Evolutionary conservation across 2,888 invertebrate genomes (phyloP).

Genomic region (Bruchidius siliquastri): DNA sequence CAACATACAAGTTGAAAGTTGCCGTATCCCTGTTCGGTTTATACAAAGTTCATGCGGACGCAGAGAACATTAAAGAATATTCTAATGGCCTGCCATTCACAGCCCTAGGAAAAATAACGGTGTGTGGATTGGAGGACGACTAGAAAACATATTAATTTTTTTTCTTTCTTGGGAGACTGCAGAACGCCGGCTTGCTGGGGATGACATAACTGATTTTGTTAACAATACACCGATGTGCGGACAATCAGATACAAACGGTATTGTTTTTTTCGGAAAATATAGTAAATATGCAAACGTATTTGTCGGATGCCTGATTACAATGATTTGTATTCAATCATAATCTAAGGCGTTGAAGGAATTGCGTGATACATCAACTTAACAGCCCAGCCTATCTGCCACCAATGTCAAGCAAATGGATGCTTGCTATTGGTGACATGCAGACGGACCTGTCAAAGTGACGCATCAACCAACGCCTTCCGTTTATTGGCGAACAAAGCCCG

Average conservation of each 20-base stretch:
- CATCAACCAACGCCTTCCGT: no score
- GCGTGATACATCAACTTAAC: no score
- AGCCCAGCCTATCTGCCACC: no score
- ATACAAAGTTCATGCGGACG: background rate
- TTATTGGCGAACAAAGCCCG: no score
- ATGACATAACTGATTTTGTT: conserved; percentile 20
- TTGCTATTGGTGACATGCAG: no score
- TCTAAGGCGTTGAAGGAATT: no score
- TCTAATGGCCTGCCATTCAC: conserved; percentile 4
- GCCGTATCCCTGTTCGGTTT: background rate
- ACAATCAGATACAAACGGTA: background rate
- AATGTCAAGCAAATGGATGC: no score
- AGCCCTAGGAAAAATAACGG: background rate
- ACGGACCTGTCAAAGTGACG: no score
- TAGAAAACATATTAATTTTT: conserved; percentile 17
- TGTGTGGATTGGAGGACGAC: background rate
- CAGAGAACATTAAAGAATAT: background rate
- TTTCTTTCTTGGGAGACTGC: conserved; percentile 11
- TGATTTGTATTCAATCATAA: no score
- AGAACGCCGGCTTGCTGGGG: conserved; percentile 10
- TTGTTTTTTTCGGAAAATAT: no score
- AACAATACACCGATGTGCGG: conserved; percentile 8
- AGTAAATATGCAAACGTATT: no score
- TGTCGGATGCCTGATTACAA: no score
- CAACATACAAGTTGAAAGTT: background rate